Conservation (phyloP, 2,113 vertebrate genomes). For the Corydoras maculifer region DNA sequence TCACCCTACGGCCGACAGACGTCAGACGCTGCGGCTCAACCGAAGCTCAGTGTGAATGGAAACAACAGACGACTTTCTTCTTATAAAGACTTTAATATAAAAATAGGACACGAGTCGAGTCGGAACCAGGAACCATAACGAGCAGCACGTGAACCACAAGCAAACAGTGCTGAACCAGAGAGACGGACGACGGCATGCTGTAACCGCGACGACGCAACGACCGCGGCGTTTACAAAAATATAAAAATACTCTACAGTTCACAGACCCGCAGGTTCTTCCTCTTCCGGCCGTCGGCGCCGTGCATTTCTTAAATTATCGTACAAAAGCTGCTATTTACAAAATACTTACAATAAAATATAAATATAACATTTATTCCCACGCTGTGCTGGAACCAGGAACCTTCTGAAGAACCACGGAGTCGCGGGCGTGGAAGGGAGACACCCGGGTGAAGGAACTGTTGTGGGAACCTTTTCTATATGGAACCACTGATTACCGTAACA, state of each 20-base stretch:
- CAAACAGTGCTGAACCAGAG: slow-evolving; percentile 3
- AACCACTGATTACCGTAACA: too few relatives aligned
- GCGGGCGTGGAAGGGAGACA: too few relatives aligned
- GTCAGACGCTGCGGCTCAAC: too few relatives aligned
- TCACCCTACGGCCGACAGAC: too few relatives aligned
- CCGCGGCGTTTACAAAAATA: not conserved
- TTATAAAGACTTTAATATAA: slow-evolving; percentile 61
- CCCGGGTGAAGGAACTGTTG: too few relatives aligned
- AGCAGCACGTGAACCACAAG: not conserved
- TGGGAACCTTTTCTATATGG: too few relatives aligned
- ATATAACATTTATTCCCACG: slow-evolving; percentile 7
- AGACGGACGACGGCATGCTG: slow-evolving; percentile 39
- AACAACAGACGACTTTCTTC: not conserved
- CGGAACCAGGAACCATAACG: not conserved
- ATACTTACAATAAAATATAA: slow-evolving; percentile 56
- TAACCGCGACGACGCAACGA: slow-evolving; percentile 22
- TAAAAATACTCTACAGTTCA: slow-evolving; percentile 66
- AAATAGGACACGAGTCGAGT: slow-evolving; percentile 42
- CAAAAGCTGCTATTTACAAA: slow-evolving; percentile 29
- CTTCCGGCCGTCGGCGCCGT: slow-evolving; percentile 31
- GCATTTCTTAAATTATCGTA: slow-evolving; percentile 39
- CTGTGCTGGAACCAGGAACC: too few relatives aligned
- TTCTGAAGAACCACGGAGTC: too few relatives aligned
- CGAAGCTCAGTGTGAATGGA: not conserved
- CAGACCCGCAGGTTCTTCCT: slow-evolving; percentile 45